Evolutionary conservation across 2,113 vertebrate genomes (phyloP), one percentile per base, ranked within the genome.

Genomic region (Amazona guildingii): DNA sequence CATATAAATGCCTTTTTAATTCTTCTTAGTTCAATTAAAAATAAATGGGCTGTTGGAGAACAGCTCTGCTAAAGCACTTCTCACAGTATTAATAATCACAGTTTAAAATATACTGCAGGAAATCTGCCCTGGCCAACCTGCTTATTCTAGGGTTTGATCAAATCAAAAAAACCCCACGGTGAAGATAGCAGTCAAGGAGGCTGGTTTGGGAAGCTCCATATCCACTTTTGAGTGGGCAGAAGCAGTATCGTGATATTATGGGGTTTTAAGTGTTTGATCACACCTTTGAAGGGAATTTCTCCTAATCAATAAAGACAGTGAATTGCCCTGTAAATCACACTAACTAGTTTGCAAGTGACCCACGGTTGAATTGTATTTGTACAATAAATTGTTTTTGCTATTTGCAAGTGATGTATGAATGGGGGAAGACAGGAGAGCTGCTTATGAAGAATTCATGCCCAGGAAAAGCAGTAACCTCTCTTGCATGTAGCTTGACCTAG

Each of bases 321-420:
- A 94, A 96, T 89, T 89, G 88, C 92, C 76, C 88, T 89, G 66
- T 96, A 96, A 96, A 96, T 96, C 96, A 96, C 86, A 28, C 52
- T 94, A 93, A 91, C 80, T 69, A 86, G 83, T 80, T 69, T 87
- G 69, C 94, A 87, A 91, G 80, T 92, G 92, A 96, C 90, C 86
- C 49, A 6, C 63, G 70, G 63, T 6, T 91, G 92, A 69, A 59
- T 96, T 96, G 94, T 66, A 93, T 88, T 91, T 4, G 6, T 49
- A 49, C 74, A 79, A 79, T 83, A 94, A 96, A 94, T 88, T 2
- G 4, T n/a, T 82, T 82, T 91, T 48, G 13, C 55, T 91, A 16
- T 55, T 97, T 92, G 88, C 80, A 46, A 87, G 70, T 89, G 79
- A 73, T 0, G 2, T 44, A 35, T 49, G 63, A 72, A 79, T 79